Evolutionary conservation across 2,888 invertebrate species (phyloP).

Genomic region (Helicoverpa assulta): DNA sequence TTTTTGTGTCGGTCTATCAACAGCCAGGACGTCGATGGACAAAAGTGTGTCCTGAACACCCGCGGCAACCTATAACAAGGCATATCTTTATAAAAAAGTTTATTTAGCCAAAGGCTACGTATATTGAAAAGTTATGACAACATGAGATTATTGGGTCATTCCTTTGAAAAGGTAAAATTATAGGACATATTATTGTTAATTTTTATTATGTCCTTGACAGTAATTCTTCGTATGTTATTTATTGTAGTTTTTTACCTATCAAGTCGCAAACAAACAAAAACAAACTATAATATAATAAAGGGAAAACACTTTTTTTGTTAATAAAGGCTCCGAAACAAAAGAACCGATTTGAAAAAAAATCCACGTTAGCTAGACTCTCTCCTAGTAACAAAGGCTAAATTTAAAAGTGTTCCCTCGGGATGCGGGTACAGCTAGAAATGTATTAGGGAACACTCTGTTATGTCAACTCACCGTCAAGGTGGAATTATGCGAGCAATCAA

Average conservation of each 20-base stretch:
- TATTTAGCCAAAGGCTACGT: background rate
- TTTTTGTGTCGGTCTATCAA: constrained; percentile 91
- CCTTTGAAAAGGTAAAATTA: background rate
- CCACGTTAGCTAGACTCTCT: no score
- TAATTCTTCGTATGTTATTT: no score
- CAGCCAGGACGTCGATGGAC: constrained; percentile 89
- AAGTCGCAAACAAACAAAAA: no score
- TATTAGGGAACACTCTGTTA: background rate
- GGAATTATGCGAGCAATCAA: constrained; percentile 92
- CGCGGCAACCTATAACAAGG: constrained; percentile 87
- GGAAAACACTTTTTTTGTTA: no score
- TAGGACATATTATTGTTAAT: background rate
- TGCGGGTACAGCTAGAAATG: no score
- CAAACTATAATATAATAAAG: no score
- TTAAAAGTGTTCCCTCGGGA: no score
- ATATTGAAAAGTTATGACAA: background rate
- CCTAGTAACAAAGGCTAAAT: no score
- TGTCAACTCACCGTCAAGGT: constrained; percentile 84
- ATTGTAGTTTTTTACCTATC: no score
- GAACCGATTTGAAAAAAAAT: no score
- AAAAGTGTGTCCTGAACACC: constrained; percentile 91
- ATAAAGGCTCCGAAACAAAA: no score
- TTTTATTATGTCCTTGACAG: background rate
- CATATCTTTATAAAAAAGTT: background rate
- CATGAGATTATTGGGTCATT: background rate